Conservation (phyloP, 2,113 vertebrate genomes). For the Typhlomys cinereus region DNA sequence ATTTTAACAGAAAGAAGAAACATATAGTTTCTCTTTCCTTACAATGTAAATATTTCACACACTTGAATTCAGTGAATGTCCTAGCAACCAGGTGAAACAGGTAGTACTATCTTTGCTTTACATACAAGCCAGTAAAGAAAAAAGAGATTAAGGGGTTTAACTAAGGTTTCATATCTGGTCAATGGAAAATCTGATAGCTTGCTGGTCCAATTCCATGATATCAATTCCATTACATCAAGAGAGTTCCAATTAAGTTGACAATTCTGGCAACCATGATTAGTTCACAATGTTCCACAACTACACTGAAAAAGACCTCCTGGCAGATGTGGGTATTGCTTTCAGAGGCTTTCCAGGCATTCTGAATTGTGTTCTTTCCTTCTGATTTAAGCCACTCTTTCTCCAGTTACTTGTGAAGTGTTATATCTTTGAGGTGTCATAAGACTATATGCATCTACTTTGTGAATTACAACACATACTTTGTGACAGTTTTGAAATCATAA, state of each 20-base stretch:
- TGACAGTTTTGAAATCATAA: slow-evolving; percentile 18
- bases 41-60: neutral
- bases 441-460: neutral
- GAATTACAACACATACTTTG: slow-evolving; percentile 9
- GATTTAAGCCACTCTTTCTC: slow-evolving; percentile 4
- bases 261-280: neutral
- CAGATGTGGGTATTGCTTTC: neutral
- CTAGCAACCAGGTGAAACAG: neutral
- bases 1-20: no score
- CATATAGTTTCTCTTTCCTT: neutral
- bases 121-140: neutral
- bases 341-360: neutral
- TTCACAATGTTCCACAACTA: neutral
- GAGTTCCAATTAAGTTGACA: neutral
- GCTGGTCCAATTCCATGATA: neutral
- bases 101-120: neutral
- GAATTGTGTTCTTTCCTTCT: neutral
- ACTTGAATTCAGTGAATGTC: neutral
- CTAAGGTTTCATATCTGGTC: neutral
- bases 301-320: neutral
- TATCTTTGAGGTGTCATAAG: neutral
- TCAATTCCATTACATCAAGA: neutral
- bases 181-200: slow-evolving; percentile 1
- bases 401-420: neutral
- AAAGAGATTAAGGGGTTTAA: neutral